Base-by-base conservation (phyloP, 2,888 invertebrate species). In the Platycheirus albimanus region DNA sequence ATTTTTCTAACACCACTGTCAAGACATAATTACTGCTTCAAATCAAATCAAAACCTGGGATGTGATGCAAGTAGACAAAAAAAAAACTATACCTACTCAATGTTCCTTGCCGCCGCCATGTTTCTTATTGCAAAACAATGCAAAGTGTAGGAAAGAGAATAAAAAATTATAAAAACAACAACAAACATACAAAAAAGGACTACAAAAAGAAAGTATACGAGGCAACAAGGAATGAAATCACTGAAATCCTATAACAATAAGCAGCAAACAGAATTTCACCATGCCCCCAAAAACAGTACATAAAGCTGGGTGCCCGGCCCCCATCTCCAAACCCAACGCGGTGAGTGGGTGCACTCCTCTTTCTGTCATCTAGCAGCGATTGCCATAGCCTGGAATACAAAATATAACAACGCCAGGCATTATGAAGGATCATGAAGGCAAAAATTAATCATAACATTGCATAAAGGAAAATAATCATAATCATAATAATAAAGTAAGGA, bases 391-490 rank as follows among this genome's bases (percentile, higher is more conserved):
- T 43, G 13, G 63, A 45, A 76, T 47, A 70, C 36, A 41, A 85
- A 24, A 61, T 61, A 72, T 79, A 86, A 85, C 86, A 85, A 72
- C 69, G 81, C 51, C 69, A 74, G 63, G 74, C 77, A 85, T 78
- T 74, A 79, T 76, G 71, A 85, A 80, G 72, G 81, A 80, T 72
- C 70, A 70, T 63, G 77, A 84, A 83, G 79, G 76, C 83, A 84
- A 84, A 85, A 83, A 84, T 85, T 85, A 90, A 90, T 90, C 90
- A 90, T 90, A 90, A 90, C 90, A 90, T 90, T 90, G 88, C 87
- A 90, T 90, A 90, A 90, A 90, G 89, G 89, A 90, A 90, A 89
- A 89, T 89, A 90, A 90, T 90, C 89, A 90, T 89, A 90, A 89
- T 89, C 89, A 89, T 87, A 90, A 89, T 89, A 89, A 88, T 86